Base-by-base conservation (phyloP, 2,888 invertebrate species). In the Orthonychiurus folsomi region DNA sequence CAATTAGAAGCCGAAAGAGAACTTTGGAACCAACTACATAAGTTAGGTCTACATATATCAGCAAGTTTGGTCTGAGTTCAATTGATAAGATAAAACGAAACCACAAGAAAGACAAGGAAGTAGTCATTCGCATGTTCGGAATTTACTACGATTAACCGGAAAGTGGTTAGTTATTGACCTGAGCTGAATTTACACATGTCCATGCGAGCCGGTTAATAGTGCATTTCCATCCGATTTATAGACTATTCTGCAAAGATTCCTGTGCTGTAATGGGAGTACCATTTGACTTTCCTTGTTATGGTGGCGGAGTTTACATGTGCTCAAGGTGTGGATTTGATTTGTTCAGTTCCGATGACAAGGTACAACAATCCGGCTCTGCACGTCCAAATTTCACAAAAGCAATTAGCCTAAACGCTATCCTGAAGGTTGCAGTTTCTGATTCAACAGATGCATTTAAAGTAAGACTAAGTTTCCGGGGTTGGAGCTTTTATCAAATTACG, bases 311-410 rank as follows among this genome's bases (percentile, higher is more conserved):
- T 26, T 68, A 68, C 56, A 24, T 56, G 2, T 68, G 68, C 27
- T 68, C 66, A 1, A 58, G 56, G 27, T 68, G 68, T 50, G 68
- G 68, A 15, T 66, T 62, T 50, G 68, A 64, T 52, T 53, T 68
- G 2, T 60, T 68, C 26, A 27, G 18, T 21, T 21, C 57, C 9
- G 47, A 59, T 56, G 56, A 27, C 48, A 25, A 61, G 57, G 25
- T 59, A 54, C 1, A 28, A 21, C 18, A 58, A 47, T 27, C 28
- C 56, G n/a, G 57, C 50, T 52, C 28, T 20, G 12, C 59, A 12
- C 23, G 18, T n/a, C 50, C 59, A 3, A 59, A 20, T 20, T 59
- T 59, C 20, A 23, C 59, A 48, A 59, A 59, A 21, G 20, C 59
- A 24, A 50, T 59, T 3, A 25, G 23, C 3, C n/a, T 23, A 23